Conservation (phyloP, 2,797 vertebrate species). For the Pelochelys cantorii region DNA sequence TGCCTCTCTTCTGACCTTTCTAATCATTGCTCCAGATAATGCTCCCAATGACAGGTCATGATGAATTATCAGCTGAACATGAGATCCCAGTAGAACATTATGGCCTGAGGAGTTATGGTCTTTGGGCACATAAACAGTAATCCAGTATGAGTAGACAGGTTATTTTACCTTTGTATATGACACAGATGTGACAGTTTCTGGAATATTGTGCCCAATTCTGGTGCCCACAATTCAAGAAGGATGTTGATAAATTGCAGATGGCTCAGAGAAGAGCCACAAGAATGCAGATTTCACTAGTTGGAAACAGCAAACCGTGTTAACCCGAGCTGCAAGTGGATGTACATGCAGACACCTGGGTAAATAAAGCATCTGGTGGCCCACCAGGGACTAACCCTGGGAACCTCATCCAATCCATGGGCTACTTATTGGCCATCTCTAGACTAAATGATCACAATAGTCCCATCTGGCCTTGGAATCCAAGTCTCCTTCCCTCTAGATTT, state of each 20-base stretch:
- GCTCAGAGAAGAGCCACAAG: too few relatives aligned
- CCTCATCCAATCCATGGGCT: too few relatives aligned
- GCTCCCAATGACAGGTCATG: background rate
- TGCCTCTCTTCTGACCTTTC: background rate
- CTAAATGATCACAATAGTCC: background rate
- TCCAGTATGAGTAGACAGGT: background rate
- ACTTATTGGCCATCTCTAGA: background rate
- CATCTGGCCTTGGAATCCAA: background rate
- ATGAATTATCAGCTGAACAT: background rate
- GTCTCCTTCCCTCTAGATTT: background rate
- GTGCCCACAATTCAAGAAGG: too few relatives aligned
- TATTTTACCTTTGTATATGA: background rate
- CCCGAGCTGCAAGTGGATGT: too few relatives aligned
- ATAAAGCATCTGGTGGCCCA: too few relatives aligned
- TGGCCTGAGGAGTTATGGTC: background rate
- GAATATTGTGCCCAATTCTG: background rate
- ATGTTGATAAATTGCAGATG: too few relatives aligned
- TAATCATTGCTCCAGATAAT: background rate
- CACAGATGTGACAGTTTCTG: background rate
- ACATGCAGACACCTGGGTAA: too few relatives aligned
- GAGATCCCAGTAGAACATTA: background rate
- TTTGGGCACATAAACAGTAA: too few relatives aligned
- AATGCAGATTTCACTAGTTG: too few relatives aligned
- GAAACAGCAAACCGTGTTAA: too few relatives aligned
- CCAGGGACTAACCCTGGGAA: too few relatives aligned